Base-by-base conservation (phyloP, 2,888 invertebrate species). In the Leptopilina drosophilae region DNA sequence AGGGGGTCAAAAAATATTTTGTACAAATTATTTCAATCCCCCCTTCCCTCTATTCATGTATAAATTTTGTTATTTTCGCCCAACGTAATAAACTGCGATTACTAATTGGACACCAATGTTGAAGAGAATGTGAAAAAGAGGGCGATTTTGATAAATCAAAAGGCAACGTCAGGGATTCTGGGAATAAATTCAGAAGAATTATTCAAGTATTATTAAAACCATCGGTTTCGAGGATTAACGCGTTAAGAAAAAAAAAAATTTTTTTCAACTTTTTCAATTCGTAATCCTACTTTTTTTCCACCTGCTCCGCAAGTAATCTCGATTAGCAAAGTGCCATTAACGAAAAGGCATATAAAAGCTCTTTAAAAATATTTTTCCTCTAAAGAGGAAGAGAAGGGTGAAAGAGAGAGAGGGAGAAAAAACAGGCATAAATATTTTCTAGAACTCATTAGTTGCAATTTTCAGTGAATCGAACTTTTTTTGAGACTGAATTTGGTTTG, bases 81-180 rank as follows among this genome's bases (percentile, higher is more conserved):
- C 33, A 4, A 33, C 65, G 75, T 78, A 75, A 80, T 77, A 80
- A 80, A 80, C 80, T 75, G 26, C 66, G 76, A 20, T 78, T 53
- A 73, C 77, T 80, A 80, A 77, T 80, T 77, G 69, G 46, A 76
- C 75, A 64, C 42, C 33, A 5, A 3, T 33, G 33, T 33, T 33
- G 64, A 73, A 49, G 33, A 33, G 33, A 33, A 33, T 33, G 33
- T 42, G 6, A 8, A 42, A 49, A 49, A 11, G 56, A 33, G 73
- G n/a, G 73, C 26, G 26, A 53, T 33, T n/a, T n/a, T 64, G 40
- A 33, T 64, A 26, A 40, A 64, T 73, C 73, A 56, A 73, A 14
- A 73, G 73, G 53, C 11, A 73, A 56, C n/a, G 49, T 14, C 62
- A 56, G 73, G 73, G 56, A 73, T 56, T 9, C 73, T 53, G 53